Percentiles rank a stretch among this genome's conserved stretches.
Conservation (phyloP, 2,888 invertebrate genomes). For the Lepidocyrtinus sp. region DNA sequence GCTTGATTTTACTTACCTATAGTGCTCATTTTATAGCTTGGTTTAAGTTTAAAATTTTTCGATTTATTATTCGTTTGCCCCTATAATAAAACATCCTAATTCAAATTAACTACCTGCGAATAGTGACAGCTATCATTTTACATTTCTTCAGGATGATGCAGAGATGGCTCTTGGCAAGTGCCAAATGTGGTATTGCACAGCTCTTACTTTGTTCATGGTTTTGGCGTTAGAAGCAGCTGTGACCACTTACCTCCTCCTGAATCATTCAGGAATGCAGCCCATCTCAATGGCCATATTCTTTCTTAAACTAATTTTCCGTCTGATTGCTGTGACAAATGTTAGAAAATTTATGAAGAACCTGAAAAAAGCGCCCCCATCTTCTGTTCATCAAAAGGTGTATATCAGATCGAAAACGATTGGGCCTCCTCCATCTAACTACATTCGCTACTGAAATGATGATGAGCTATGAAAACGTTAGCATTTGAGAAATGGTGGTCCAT, state of each 20-base stretch:
- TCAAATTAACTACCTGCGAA: not conserved
- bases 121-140: not conserved
- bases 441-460: constrained; percentile 50
- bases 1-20: too few relatives aligned
- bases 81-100: not conserved
- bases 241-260: constrained; percentile 57
- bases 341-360: constrained; percentile 64
- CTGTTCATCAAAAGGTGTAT: constrained; percentile 65
- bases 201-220: constrained; percentile 61
- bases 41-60: too few relatives aligned
- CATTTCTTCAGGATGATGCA: constrained; percentile 54
- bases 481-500: not conserved
- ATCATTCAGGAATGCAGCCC: constrained; percentile 62
- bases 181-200: constrained; percentile 66
- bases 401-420: constrained; percentile 64
- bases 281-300: constrained; percentile 64
- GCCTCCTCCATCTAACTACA: constrained; percentile 66
- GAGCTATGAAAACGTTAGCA: not conserved
- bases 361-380: constrained; percentile 65
- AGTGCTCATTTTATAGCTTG: too few relatives aligned
- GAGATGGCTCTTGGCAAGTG: constrained; percentile 66
- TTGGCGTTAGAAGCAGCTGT: constrained; percentile 56
- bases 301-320: constrained; percentile 63
- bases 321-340: constrained; percentile 61
- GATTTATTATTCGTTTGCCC: not conserved